A percentile compares a stretch with the other conserved stretches of the same genome.
Conservation (phyloP, 1,140 invertebrate genomes). For the Procambarus clarkii region DNA sequence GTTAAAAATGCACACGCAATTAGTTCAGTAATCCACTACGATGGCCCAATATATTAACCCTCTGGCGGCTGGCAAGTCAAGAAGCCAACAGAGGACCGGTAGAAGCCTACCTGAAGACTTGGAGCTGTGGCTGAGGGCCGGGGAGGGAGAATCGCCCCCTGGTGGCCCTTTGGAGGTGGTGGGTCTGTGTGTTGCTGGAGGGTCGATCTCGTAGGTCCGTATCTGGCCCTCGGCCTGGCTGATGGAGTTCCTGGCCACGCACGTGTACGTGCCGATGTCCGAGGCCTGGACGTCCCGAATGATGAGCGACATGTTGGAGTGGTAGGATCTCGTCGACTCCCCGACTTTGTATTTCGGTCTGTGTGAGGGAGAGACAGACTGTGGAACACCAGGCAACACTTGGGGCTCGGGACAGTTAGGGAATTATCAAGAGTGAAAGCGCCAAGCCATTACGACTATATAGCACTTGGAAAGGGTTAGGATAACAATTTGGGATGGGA, state of each 20-base stretch:
- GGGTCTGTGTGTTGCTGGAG: conserved; percentile 34
- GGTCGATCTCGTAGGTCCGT: conserved; percentile 47
- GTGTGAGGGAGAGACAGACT: neutral
- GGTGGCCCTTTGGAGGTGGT: conserved; percentile 22
- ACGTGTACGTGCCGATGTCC: conserved; percentile 64
- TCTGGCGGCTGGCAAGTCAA: no score
- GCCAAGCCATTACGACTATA: no score
- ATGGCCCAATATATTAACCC: no score
- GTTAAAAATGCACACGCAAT: no score
- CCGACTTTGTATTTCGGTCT: conserved; percentile 60
- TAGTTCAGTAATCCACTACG: no score
- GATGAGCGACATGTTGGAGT: conserved; percentile 63
- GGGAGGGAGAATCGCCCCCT: conserved; percentile 19
- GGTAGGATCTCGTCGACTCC: conserved; percentile 33
- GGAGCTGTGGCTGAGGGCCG: conserved; percentile 35
- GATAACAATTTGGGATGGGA: no score
- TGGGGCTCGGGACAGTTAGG: no score
- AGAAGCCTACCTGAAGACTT: conserved; percentile 36
- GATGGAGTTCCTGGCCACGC: conserved; percentile 65
- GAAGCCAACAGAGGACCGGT: no score
- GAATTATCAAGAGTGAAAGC: no score
- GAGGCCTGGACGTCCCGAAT: conserved; percentile 42
- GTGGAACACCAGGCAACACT: no score
- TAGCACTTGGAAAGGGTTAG: no score
- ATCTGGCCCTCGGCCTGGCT: conserved; percentile 56